Percentiles rank a stretch among this genome's conserved stretches.
Evolutionary conservation across 2,113 vertebrate genomes (phyloP).

Genomic region (Nettapus auritus): DNA sequence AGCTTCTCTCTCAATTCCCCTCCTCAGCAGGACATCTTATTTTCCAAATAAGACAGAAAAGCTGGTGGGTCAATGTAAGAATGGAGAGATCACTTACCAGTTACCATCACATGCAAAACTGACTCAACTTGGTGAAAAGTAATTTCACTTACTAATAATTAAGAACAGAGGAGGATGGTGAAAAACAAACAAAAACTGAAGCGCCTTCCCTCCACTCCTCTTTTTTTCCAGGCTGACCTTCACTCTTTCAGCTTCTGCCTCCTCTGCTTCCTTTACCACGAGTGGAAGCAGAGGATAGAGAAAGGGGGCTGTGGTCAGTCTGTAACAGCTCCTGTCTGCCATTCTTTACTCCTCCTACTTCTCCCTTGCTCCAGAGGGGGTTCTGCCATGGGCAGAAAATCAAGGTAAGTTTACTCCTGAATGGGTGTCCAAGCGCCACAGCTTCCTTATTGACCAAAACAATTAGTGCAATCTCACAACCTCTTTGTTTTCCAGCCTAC

Average conservation of each 20-base stretch:
- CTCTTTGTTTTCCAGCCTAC: not conserved
- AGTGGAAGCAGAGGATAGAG: not conserved
- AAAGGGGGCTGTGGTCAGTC: not conserved
- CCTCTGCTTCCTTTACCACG: not conserved
- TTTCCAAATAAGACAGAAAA: not conserved
- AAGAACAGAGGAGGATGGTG: not conserved
- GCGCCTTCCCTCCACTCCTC: not conserved
- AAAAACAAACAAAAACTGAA: not conserved
- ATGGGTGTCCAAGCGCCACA: too few species aligned
- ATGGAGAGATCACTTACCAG: not conserved
- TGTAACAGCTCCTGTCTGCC: not conserved
- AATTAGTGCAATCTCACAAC: not conserved
- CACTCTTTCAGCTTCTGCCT: not conserved
- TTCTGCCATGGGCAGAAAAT: not conserved
- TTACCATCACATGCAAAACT: not conserved
- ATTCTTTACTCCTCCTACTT: not conserved
- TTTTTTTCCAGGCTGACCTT: not conserved
- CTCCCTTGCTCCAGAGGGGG: not conserved
- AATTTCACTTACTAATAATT: not conserved
- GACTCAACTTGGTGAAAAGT: not conserved
- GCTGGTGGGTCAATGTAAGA: rapidly evolving
- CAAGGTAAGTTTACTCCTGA: too few species aligned
- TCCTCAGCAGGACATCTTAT: not conserved
- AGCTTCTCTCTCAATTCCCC: not conserved
- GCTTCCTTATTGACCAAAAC: not conserved